These are phyloP conservation scores for Drosophila nr. medialis DNA, from an alignment of 2,888 invertebrate species.

Conservation along the genomic window DNA sequence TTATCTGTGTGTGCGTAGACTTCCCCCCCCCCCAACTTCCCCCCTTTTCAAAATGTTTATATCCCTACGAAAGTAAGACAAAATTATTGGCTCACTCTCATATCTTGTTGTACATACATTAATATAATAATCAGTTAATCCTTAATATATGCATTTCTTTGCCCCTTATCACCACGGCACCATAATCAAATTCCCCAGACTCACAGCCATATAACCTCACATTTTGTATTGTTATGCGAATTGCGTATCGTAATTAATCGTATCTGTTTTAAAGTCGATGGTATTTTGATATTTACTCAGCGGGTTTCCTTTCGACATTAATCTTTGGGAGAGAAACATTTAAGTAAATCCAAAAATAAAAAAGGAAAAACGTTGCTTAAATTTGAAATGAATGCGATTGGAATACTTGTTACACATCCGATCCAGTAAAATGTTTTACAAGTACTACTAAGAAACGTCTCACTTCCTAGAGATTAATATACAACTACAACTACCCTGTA, in stretches of 20 bases:
- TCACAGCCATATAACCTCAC: conserved; percentile 16
- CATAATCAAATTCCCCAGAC: conserved; percentile 1
- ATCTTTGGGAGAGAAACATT: neutral
- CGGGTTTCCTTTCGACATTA: neutral
- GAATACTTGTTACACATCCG: neutral
- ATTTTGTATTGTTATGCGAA: neutral
- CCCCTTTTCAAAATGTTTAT: conserved; percentile 16
- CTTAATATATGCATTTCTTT: conserved; percentile 25
- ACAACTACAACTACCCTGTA: neutral
- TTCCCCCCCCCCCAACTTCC: neutral
- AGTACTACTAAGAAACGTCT: neutral
- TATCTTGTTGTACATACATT: conserved; percentile 27
- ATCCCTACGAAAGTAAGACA: conserved; percentile 29
- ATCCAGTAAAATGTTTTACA: neutral
- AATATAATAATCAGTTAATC: conserved; percentile 17
- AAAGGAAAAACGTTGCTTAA: neutral
- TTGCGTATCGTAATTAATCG: conserved; percentile 9
- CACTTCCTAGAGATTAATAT: neutral
- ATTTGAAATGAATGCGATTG: neutral
- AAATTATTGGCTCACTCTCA: conserved; percentile 42
- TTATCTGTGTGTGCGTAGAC: conserved; percentile 46
- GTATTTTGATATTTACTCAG: neutral
- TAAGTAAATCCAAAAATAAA: neutral
- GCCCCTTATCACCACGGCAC: conserved; percentile 12
- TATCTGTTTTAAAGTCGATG: conserved; percentile 10